A percentile compares a stretch with the other conserved stretches of the same genome.
Evolutionary conservation across 2,797 vertebrate species (phyloP).

Genomic region (Glyptemys insculpta): DNA sequence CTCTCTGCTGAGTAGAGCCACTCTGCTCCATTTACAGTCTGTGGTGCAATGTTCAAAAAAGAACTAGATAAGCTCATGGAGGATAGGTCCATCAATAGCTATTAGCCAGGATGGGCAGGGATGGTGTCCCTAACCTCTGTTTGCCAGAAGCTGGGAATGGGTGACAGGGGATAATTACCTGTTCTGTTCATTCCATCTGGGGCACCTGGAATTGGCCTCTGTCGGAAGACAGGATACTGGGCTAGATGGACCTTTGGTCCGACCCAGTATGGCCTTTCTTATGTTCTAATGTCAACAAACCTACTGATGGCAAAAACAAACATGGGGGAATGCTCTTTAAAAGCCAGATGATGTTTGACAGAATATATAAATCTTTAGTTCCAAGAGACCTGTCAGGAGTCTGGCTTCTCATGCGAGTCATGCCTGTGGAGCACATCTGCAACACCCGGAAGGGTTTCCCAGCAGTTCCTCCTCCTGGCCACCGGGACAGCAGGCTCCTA

Average conservation of each 20-base stretch:
- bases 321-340: not conserved
- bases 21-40: rapidly evolving
- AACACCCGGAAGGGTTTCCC: rapidly evolving
- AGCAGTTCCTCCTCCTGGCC: not conserved
- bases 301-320: not conserved
- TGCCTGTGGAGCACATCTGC: not conserved
- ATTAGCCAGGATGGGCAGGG: too few species aligned
- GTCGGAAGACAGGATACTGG: too few species aligned
- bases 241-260: too few species aligned
- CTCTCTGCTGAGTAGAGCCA: not conserved
- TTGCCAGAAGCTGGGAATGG: too few species aligned
- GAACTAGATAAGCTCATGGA: too few species aligned
- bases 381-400: not conserved
- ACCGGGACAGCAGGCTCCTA: not conserved
- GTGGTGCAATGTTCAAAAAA: not conserved
- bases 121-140: too few species aligned
- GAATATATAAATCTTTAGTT: not conserved
- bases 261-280: too few species aligned
- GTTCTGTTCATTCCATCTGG: too few species aligned
- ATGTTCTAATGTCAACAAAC: not conserved
- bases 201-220: too few species aligned
- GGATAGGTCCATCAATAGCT: too few species aligned
- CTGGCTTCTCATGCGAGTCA: not conserved
- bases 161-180: too few species aligned
- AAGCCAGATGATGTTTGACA: rapidly evolving